Conservation (phyloP, 2,797 vertebrate genomes). For the Paguma larvata region DNA sequence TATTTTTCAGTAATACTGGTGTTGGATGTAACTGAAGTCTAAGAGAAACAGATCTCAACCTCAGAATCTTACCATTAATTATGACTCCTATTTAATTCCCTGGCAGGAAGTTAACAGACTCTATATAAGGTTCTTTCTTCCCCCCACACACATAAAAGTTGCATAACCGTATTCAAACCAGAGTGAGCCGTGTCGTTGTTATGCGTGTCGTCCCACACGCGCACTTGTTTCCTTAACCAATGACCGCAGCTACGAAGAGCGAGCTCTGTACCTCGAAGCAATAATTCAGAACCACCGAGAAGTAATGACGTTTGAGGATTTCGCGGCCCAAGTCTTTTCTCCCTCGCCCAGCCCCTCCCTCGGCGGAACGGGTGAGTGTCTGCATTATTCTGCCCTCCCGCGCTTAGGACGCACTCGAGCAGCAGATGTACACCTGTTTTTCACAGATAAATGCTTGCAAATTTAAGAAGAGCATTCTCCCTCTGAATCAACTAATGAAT, state of each 20-base stretch:
- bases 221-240: constrained; percentile 87
- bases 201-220: not conserved
- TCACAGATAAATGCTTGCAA: constrained; percentile 90
- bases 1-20: not conserved
- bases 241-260: constrained; percentile 94
- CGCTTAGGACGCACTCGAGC: constrained; percentile 83
- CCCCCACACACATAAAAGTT: not conserved
- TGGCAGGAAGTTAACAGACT: not conserved
- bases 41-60: constrained; percentile 29
- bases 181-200: not conserved
- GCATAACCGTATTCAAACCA: not conserved
- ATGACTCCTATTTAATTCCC: constrained; percentile 35
- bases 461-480: constrained; percentile 87
- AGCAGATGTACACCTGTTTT: constrained; percentile 89
- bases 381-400: constrained; percentile 77
- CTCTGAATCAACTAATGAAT: constrained; percentile 92
- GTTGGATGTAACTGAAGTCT: constrained; percentile 16
- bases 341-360: constrained; percentile 95
- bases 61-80: not conserved
- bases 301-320: constrained; percentile 99
- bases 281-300: constrained; percentile 99
- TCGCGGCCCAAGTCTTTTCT: constrained; percentile 97
- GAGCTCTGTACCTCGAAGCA: constrained; percentile 98
- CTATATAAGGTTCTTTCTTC: not conserved
- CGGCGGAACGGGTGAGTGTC: constrained; percentile 96